Base-by-base conservation (phyloP, 35 echinoderm and acorn worm genomes). In the Anneissia japonica region DNA sequence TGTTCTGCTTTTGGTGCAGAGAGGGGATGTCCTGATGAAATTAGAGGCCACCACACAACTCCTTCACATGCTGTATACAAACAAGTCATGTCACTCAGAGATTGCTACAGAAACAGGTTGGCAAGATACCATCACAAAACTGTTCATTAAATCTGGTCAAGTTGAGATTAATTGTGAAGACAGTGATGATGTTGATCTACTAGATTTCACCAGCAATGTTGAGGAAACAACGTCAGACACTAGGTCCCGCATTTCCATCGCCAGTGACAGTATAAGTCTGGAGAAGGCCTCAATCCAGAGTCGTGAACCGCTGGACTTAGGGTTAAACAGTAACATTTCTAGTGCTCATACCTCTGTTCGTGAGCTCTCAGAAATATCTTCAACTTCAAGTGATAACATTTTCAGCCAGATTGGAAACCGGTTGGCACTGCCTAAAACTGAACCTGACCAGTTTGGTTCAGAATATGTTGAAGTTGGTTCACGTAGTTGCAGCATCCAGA, bases 11-110 rank as follows among this genome's bases (percentile, higher is more conserved):
- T 37, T 94, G 4, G 51, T 99, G 7, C 96, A 93, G 16, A 88
- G 34, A 32, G 80, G 85, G 2, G 81, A 86, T n/a, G 78, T 89
- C 31, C 85, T 90, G 17, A 84, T 99, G 26, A 99, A 91, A 46
- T 83, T 94, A 73, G 88, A 99, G 39, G 96, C 89, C 3, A 92
- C 89, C 73, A 93, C 91, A 9, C 85, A 93, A 32, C 82, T 99
- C 0, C 81, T 99, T 3, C 92, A 99, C 73, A 82, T 93, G 19
- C 84, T 99, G 13, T 99, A 99, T 84, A 90, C 82, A 28, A 84
- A 94, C 36, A 79, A 79, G 0, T 77, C 85, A 0, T 82, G 89
- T 82, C 73, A 74, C 5, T 79, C 83, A 32, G 64, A 94, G 35
- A 83, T 99, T 14, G 89, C 85, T 33, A 93, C 92, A 83, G 39